phyloP scores from a whole-genome alignment of 2,888 invertebrate genomes.

The Amiota mariae region DNA sequence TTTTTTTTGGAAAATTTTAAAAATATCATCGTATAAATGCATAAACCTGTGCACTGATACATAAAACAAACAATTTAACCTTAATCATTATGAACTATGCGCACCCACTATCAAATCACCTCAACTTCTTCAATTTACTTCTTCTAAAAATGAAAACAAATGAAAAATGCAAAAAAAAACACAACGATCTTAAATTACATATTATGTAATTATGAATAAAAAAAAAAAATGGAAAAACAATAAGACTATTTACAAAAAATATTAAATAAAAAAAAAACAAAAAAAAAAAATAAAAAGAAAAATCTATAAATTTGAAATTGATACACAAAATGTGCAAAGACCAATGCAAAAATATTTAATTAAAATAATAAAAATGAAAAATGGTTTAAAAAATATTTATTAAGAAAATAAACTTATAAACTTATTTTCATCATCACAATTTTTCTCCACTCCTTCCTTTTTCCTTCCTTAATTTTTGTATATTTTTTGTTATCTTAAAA shows the following conservation, averaged over 20 bases:
- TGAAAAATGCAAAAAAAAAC: no score
- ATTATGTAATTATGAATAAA: constrained; percentile 42
- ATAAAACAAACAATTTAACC: constrained; percentile 12
- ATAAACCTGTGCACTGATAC: constrained; percentile 44
- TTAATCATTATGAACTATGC: constrained; percentile 45
- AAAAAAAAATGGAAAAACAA: constrained; percentile 27
- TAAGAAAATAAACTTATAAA: constrained; percentile 27
- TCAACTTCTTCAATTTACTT: no score
- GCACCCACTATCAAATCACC: constrained; percentile 63
- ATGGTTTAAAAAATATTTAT: background rate
- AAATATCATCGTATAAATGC: constrained; percentile 45
- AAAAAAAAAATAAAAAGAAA: constrained; percentile 37
- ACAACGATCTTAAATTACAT: constrained; percentile 51
- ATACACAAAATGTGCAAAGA: constrained; percentile 14
- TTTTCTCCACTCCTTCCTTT: background rate
- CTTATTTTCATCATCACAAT: constrained; percentile 12
- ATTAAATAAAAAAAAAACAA: constrained; percentile 43
- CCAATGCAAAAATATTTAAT: constrained; percentile 4
- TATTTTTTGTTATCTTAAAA: constrained; percentile 8
- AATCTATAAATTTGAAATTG: constrained; percentile 39
- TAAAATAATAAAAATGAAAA: background rate
- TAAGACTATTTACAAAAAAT: background rate
- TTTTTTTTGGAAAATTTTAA: constrained; percentile 39
- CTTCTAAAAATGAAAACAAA: no score
- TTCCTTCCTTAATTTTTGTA: background rate